These are phyloP conservation scores for Crotalus horridus DNA, from an alignment of 2,113 vertebrate genomes.

Conservation along the genomic window DNA sequence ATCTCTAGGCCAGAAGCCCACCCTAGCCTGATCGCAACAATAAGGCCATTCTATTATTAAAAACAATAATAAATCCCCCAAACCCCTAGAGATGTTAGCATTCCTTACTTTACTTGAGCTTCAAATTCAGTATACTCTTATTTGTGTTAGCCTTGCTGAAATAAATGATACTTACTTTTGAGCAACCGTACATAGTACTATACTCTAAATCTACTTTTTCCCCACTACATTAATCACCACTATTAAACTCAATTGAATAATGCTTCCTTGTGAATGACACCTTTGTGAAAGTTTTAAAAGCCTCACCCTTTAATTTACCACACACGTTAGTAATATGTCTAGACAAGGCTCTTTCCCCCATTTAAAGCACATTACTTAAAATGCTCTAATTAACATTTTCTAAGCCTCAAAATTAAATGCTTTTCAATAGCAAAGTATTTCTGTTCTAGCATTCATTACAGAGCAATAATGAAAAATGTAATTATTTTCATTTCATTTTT, in stretches of 20 bases:
- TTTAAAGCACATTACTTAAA: slow-evolving; percentile 38
- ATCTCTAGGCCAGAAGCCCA: not conserved
- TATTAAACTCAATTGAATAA: slow-evolving; percentile 49
- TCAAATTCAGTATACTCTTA: not conserved
- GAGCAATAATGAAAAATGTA: slow-evolving; percentile 1
- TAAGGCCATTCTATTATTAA: not conserved
- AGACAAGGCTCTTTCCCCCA: slow-evolving; percentile 49
- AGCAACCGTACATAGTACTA: not conserved
- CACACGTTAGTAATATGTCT: slow-evolving; percentile 51
- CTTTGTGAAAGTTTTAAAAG: slow-evolving; percentile 46
- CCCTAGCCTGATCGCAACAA: not conserved
- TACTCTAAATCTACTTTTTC: slow-evolving; percentile 24
- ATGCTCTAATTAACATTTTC: slow-evolving; percentile 40
- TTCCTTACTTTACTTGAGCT: slow-evolving; percentile 47
- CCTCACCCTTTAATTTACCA: slow-evolving; percentile 48
- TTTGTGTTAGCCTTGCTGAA: not conserved
- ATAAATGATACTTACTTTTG: not conserved
- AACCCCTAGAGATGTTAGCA: slow-evolving; percentile 17
- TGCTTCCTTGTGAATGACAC: slow-evolving; percentile 44
- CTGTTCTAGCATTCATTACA: slow-evolving; percentile 3
- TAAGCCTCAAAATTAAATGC: slow-evolving; percentile 9
- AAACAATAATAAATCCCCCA: not conserved
- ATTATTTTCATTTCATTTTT: not conserved
- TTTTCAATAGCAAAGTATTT: slow-evolving; percentile 2
- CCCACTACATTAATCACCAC: slow-evolving; percentile 31